Evolutionary conservation across 2,888 invertebrate species (phyloP), one percentile per base, ranked within the genome.

Genomic region (Drosophila merina): DNA sequence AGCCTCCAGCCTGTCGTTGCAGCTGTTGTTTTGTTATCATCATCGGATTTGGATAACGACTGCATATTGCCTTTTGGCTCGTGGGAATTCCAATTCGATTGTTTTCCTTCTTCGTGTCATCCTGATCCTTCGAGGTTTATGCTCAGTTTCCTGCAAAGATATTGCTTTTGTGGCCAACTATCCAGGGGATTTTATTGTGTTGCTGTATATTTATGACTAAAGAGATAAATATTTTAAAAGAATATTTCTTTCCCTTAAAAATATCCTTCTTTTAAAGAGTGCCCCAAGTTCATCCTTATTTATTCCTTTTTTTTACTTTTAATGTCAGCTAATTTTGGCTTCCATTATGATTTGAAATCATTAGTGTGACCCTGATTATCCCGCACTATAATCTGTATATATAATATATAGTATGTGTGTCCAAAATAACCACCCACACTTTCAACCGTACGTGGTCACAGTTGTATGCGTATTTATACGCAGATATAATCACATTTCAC

Each of bases 401-500:
- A 36, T 12, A 36, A 36, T 31, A n/a, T 14, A 47, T 38, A 8
- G 4, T n/a, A 36, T n/a, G n/a, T 9, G 6, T 9, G 9, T 36
- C 60, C 70, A 63, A 79, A 47, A 49, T 52, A 51, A 20, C 10
- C 48, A 56, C 49, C 9, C 31, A 44, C 28, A 55, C 40, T 3
- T 0, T 8, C 31, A 25, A 25, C 44, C 30, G 54, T 40, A 50
- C 60, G 30, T 28, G 56, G 47, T 45, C 62, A 25, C 60, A 56
- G 45, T 40, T 54, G 56, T 70, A 28, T 63, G 57, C 68, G 56
- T 57, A 72, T 54, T 58, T 68, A 66, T 71, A 57, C 55, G 60
- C 57, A 67, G 64, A 77, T 77, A 80, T 83, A 81, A 86, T 80
- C 86, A 83, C 68, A 86, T 82, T 86, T 82, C 64, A 81, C 80